Evolutionary conservation across 2,888 invertebrate species (phyloP).

Genomic region (Eupithecia centaureata): DNA sequence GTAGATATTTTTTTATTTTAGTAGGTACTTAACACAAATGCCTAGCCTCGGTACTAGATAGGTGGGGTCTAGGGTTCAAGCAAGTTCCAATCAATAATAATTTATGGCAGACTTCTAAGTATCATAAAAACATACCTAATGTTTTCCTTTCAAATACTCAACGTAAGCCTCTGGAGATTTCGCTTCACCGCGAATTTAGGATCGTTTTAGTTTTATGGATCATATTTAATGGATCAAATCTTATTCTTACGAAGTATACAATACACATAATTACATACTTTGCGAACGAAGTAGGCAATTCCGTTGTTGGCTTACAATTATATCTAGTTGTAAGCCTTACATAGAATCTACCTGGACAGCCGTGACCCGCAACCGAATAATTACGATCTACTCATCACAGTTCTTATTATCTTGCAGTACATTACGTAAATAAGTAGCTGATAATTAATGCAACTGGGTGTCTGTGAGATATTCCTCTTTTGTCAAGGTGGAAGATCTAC

Average conservation of each 20-base stretch:
- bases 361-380: constrained; percentile 36
- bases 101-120: no score
- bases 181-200: neutral
- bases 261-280: neutral
- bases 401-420: constrained; percentile 31
- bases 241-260: neutral
- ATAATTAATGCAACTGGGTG: constrained; percentile 7
- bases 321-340: neutral
- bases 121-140: no score
- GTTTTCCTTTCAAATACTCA: neutral
- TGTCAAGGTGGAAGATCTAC: constrained; percentile 1
- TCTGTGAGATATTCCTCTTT: neutral
- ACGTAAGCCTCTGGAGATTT: neutral
- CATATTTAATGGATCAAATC: neutral
- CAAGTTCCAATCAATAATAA: no score
- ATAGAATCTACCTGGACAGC: constrained; percentile 28
- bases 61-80: no score
- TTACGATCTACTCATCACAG: constrained; percentile 33
- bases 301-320: no score
- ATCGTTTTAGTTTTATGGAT: neutral
- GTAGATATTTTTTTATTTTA: no score
- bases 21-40: no score
- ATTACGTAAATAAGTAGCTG: neutral
- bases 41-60: no score
- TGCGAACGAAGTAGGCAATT: neutral